These are phyloP conservation scores for Coregonus suidteri DNA, from an alignment of 2,797 vertebrate genomes.

Conservation along the genomic window DNA sequence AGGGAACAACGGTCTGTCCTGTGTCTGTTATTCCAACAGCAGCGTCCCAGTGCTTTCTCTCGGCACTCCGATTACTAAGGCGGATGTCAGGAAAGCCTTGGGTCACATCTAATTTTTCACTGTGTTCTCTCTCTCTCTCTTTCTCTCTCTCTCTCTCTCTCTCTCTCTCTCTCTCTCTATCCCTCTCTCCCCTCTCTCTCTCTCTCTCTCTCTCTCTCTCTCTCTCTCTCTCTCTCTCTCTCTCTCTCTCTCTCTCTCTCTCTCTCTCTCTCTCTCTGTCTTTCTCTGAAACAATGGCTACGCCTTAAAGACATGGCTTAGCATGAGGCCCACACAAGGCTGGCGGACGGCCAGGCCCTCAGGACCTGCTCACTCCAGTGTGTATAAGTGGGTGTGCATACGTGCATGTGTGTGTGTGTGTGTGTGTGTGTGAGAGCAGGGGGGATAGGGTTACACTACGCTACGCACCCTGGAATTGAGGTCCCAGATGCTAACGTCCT, in stretches of 20 bases:
- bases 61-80: conserved; percentile 33
- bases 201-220: background rate
- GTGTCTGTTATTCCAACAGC: conserved; percentile 11
- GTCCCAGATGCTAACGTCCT: too few relatives aligned
- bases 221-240: background rate
- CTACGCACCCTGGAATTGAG: too few relatives aligned
- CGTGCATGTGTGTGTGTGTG: background rate
- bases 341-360: conserved; percentile 32
- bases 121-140: background rate
- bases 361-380: background rate
- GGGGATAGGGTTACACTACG: too few relatives aligned
- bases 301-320: conserved; percentile 31
- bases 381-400: too few relatives aligned
- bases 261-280: background rate
- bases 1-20: conserved; percentile 12
- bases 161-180: background rate
- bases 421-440: background rate
- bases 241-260: background rate
- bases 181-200: background rate
- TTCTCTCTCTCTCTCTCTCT: background rate
- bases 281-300: background rate
- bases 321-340: conserved; percentile 17
- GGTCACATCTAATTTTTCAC: conserved; percentile 40
- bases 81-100: conserved; percentile 33
- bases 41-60: background rate